Percentiles rank a stretch among this genome's conserved stretches.
These are phyloP conservation scores for Kryphioiulus occultus DNA, from an alignment of 2,888 invertebrate species.

Conservation along the genomic window DNA sequence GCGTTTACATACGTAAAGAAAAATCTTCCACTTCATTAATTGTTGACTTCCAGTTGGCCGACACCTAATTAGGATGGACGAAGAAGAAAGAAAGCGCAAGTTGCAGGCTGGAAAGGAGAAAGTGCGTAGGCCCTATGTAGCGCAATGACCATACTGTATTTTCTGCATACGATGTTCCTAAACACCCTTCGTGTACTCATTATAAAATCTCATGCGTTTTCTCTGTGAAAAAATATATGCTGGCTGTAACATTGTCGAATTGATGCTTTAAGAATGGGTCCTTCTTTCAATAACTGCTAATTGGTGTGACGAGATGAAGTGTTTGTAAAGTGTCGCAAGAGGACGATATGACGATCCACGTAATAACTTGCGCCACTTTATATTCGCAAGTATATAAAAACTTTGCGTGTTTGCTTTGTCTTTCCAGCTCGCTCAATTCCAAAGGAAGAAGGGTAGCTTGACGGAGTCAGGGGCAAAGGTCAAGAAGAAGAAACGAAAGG, in stretches of 20 bases:
- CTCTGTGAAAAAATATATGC: no score
- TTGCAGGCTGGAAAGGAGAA: constrained; percentile 40
- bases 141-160: background rate
- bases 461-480: background rate
- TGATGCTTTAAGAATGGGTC: background rate
- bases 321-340: background rate
- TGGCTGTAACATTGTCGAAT: background rate
- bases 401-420: no score
- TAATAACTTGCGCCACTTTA: background rate
- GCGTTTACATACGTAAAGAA: background rate
- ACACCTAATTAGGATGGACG: constrained; percentile 35
- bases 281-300: background rate
- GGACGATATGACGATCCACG: background rate
- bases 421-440: constrained; percentile 25
- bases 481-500: constrained; percentile 35
- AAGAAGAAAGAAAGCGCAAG: constrained; percentile 45
- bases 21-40: background rate
- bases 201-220: background rate
- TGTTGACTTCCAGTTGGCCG: background rate
- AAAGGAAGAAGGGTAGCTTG: background rate
- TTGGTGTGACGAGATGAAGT: background rate
- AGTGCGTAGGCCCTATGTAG: no score
- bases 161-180: background rate
- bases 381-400: background rate
- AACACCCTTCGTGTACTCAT: background rate